Percentiles rank a stretch among this genome's conserved stretches.
Conservation (phyloP, 37 sponge, comb jelly and placozoan genomes). For the Beroe forskalii region DNA sequence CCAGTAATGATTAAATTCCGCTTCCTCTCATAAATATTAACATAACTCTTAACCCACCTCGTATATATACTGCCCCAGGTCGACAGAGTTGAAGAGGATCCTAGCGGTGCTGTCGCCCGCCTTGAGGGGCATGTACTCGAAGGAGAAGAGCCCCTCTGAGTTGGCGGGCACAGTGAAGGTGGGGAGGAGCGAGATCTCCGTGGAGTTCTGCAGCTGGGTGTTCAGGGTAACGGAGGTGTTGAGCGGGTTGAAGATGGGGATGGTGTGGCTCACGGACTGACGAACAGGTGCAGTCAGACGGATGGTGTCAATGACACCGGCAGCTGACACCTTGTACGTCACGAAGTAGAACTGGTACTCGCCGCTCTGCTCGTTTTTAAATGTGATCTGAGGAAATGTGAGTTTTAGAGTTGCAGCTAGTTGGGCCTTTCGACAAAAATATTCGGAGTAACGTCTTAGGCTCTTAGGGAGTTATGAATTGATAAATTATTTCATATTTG, state of each 20-base stretch:
- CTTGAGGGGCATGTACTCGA: conserved; percentile 95
- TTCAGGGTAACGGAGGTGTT: conserved; percentile 78
- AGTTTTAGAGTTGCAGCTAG: too few species aligned
- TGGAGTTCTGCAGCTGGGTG: conserved; percentile 72
- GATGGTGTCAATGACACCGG: conserved; percentile 85
- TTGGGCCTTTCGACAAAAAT: too few species aligned
- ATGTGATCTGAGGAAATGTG: conserved; percentile 77
- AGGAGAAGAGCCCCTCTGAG: conserved; percentile 87
- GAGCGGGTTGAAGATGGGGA: conserved; percentile 88
- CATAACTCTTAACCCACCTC: too few species aligned
- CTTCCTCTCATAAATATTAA: too few species aligned
- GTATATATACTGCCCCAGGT: conserved; percentile 91
- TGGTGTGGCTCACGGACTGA: conserved; percentile 76
- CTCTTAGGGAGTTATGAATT: too few species aligned
- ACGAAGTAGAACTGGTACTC: conserved; percentile 92
- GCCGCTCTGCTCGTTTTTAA: conserved; percentile 85
- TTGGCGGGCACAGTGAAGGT: conserved; percentile 84
- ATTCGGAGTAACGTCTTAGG: too few species aligned
- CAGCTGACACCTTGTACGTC: conserved; percentile 82
- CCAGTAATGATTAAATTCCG: too few species aligned
- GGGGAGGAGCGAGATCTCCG: conserved; percentile 87
- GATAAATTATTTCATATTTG: too few species aligned
- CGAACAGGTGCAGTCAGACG: conserved; percentile 86
- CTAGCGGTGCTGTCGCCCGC: conserved; percentile 79
- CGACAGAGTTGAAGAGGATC: conserved; percentile 76